These are phyloP conservation scores for Limnephilus auricula DNA, from an alignment of 2,888 invertebrate species.

Conservation along the genomic window DNA sequence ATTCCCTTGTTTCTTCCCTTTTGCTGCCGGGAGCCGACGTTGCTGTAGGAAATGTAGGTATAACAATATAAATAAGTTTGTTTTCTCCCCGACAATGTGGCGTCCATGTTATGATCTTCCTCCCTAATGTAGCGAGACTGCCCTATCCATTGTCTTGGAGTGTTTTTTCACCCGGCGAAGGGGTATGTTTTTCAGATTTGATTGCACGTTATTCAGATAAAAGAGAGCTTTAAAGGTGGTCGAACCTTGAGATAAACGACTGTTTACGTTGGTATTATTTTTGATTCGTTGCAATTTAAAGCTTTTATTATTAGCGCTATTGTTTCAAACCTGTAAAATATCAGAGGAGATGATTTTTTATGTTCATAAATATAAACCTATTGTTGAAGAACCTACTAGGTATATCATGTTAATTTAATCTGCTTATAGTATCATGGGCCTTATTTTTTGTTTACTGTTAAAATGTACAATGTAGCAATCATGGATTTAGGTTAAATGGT, in stretches of 20 bases:
- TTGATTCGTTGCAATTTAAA: background rate
- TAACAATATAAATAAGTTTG: background rate
- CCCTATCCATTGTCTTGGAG: constrained; percentile 2
- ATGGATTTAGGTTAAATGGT: too few species aligned
- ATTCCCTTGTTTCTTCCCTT: too few species aligned
- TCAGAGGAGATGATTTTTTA: background rate
- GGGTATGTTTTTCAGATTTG: background rate
- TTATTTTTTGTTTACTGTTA: too few species aligned
- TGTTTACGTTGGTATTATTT: background rate
- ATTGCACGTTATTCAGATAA: background rate
- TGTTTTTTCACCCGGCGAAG: background rate
- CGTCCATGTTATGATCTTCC: constrained; percentile 5
- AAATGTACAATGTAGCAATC: too few species aligned
- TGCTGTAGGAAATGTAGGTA: background rate
- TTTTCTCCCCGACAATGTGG: constrained; percentile 23
- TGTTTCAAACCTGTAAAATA: background rate
- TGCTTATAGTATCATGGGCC: too few species aligned
- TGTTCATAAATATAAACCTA: too few species aligned
- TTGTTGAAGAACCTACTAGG: too few species aligned
- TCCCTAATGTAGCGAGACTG: background rate
- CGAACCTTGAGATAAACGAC: background rate
- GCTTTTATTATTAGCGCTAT: background rate
- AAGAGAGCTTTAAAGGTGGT: background rate
- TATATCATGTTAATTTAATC: too few species aligned
- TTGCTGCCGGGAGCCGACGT: too few species aligned